A percentile compares a stretch with the other conserved stretches of the same genome.
Evolutionary conservation across 2,888 invertebrate species (phyloP).

Genomic region (Pheosia tremula): DNA sequence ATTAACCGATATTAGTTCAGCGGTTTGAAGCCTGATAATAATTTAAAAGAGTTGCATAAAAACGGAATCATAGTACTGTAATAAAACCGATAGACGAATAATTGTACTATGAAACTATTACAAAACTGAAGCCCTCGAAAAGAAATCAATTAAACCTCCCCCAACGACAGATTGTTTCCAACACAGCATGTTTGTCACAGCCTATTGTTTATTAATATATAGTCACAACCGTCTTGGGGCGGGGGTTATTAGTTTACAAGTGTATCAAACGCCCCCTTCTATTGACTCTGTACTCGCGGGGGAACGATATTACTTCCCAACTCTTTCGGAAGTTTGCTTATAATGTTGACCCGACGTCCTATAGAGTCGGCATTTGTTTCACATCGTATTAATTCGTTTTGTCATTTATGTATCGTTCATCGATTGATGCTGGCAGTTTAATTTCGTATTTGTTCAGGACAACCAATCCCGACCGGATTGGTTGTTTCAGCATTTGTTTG

Average conservation of each 20-base stretch:
- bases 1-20: too few relatives aligned
- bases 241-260: constrained; percentile 82
- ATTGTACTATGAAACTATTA: too few relatives aligned
- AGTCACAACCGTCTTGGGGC: constrained; percentile 58
- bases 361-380: constrained; percentile 69
- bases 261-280: constrained; percentile 81
- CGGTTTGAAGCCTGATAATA: too few relatives aligned
- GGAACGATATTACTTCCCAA: constrained; percentile 70
- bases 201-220: constrained; percentile 76
- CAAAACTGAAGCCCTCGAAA: neutral
- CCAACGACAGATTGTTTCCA: constrained; percentile 50
- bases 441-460: constrained; percentile 31
- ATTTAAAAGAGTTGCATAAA: too few relatives aligned
- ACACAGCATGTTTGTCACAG: constrained; percentile 58
- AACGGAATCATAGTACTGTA: too few relatives aligned
- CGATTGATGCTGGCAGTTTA: constrained; percentile 33
- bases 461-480: neutral
- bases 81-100: too few relatives aligned
- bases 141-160: constrained; percentile 48
- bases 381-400: constrained; percentile 57
- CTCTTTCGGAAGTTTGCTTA: constrained; percentile 83
- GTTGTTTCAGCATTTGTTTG: constrained; percentile 16
- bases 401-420: constrained; percentile 43
- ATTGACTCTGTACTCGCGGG: constrained; percentile 71
- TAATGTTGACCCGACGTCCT: constrained; percentile 78